These are phyloP conservation scores for Babylonia areolata DNA, from an alignment of 1,140 invertebrate genomes.

Conservation along the genomic window DNA sequence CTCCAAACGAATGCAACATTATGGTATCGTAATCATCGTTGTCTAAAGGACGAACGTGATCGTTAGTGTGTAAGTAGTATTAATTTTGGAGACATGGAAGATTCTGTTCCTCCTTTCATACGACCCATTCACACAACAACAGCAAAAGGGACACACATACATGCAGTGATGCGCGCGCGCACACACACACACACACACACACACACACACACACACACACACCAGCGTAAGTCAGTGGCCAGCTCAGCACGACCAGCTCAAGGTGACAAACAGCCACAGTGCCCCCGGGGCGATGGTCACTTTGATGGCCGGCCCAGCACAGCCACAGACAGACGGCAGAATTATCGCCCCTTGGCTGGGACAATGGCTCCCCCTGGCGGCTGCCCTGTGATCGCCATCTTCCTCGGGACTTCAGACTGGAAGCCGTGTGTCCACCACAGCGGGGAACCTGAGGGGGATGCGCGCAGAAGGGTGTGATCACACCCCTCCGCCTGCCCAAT, in stretches of 20 bases:
- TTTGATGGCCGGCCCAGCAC: background rate
- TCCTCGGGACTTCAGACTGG: background rate
- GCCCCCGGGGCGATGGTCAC: constrained; percentile 17
- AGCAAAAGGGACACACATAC: constrained; percentile 77
- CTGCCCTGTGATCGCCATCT: background rate
- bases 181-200: constrained; percentile 78
- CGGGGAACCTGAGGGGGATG: background rate
- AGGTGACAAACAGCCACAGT: too few species aligned
- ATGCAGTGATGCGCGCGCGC: constrained; percentile 76
- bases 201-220: constrained; percentile 16
- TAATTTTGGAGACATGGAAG: too few species aligned
- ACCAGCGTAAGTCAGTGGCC: background rate
- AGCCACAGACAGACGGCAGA: background rate
- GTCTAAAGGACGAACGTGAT: too few species aligned
- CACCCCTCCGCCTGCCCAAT: too few species aligned
- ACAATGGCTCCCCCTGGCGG: background rate
- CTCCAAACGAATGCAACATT: too few species aligned
- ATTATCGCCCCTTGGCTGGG: constrained; percentile 3
- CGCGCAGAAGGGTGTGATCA: background rate
- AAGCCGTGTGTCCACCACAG: background rate
- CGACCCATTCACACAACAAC: background rate
- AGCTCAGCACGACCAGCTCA: too few species aligned
- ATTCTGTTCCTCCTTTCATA: too few species aligned
- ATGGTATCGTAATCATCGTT: too few species aligned
- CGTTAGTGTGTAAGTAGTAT: too few species aligned